Conservation (phyloP, 2,113 vertebrate species). For the Clinocottus analis region DNA sequence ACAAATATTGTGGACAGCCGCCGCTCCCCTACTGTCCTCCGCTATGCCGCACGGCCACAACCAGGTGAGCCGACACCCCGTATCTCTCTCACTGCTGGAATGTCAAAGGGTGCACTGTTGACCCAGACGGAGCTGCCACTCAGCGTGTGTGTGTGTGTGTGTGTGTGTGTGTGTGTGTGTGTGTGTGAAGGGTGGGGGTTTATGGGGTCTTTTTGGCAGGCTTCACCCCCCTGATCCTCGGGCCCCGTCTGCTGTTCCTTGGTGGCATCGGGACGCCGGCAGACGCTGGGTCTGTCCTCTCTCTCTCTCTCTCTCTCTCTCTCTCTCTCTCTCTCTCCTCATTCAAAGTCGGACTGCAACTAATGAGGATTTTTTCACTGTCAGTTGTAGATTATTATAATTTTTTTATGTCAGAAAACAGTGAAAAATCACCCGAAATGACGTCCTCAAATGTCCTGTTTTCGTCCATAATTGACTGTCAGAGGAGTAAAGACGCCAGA, state of each 20-base stretch:
- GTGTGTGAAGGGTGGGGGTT: slow-evolving; percentile 14
- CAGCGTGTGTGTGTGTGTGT: slow-evolving; percentile 69
- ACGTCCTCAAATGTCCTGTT: neutral
- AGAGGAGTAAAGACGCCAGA: neutral
- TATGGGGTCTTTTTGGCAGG: slow-evolving; percentile 42
- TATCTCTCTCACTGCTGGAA: slow-evolving; percentile 71
- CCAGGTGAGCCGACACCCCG: slow-evolving; percentile 76
- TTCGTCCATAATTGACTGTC: neutral
- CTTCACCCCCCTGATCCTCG: slow-evolving; percentile 50
- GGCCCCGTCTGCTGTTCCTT: slow-evolving; percentile 65
- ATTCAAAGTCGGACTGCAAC: slow-evolving; percentile 30
- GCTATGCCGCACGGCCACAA: slow-evolving; percentile 56
- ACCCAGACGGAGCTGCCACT: slow-evolving; percentile 82
- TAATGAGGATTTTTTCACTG: too few species aligned
- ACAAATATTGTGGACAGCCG: slow-evolving; percentile 72
- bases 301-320: too few species aligned
- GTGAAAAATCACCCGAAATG: too few species aligned
- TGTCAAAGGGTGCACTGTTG: slow-evolving; percentile 76
- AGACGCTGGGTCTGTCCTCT: slow-evolving; percentile 78
- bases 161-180: slow-evolving; percentile 46
- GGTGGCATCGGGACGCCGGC: slow-evolving; percentile 68
- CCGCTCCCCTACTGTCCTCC: slow-evolving; percentile 51
- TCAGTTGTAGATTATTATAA: too few species aligned
- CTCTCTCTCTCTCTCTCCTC: slow-evolving; percentile 2
- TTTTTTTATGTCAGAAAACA: too few species aligned